Evolutionary conservation across 2,888 invertebrate species (phyloP), one percentile per base, ranked within the genome.

Genomic region (Cremastobaeus sp.): DNA sequence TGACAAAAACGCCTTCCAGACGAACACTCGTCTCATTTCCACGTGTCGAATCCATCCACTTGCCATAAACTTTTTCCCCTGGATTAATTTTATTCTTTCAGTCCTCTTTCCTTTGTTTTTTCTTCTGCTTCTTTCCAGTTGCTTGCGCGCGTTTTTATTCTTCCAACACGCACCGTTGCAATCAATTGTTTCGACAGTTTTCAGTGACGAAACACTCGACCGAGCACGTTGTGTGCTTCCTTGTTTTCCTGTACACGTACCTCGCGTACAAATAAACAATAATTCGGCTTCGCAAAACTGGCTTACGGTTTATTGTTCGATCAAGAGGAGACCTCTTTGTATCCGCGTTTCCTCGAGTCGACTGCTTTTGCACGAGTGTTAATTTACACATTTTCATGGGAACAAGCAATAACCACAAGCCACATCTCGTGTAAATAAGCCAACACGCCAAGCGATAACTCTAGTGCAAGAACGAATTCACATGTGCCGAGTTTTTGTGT

Each of bases 1-100:
- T 77, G 48, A 76, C 66, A 70, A 70, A 64, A 70, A 70, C 62
- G 20, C 11, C 55, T 50, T 17, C 54, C 55, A 64, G 62, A 64
- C 62, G 48, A 34, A 60, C 54, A 20, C 54, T 70, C 52, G 30
- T 47, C 48, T 55, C 41, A 50, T 66, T 66, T 66, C 50, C 66
- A 43, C 66, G 57, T 50, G 66, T 66, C 15, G 18, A 50, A 28
- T 66, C 32, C 66, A 43, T 50, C 32, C 20, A 62, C 30, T 62
- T 62, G 48, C 30, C 65, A 30, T 11, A 20, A 43, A 21, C 30
- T 30, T 57, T 65, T 65, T 39, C 8, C 34, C 32, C 2, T 12
- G 28, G 25, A 37, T 54, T 55, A 15, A 28, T 65, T 47, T n/a
- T n/a, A n/a, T 65, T 43, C 28, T 54, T 32, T 17, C 14, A 9